Evolutionary conservation across 2,888 invertebrate genomes (phyloP).

Genomic region (Cacoxenus indagator): DNA sequence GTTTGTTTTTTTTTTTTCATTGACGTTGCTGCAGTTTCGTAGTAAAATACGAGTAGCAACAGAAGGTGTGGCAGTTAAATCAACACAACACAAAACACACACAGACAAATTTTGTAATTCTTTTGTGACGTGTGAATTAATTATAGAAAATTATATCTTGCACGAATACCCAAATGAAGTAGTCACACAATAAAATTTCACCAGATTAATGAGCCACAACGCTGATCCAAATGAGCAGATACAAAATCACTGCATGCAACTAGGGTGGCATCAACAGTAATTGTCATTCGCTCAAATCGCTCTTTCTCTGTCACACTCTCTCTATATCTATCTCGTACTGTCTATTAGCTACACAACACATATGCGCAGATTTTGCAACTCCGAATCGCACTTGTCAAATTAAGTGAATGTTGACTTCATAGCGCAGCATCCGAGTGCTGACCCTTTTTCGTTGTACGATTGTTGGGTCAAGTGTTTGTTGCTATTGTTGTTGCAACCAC

Average conservation of each 20-base stretch:
- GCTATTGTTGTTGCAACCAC: conserved; percentile 37
- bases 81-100: conserved; percentile 1
- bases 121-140: conserved; percentile 16
- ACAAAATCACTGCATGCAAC: background rate
- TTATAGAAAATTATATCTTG: conserved; percentile 6
- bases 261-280: background rate
- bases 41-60: conserved; percentile 1
- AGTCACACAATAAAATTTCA: background rate
- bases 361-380: conserved; percentile 7
- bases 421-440: background rate
- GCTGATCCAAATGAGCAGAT: background rate
- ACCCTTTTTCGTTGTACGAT: conserved; percentile 9
- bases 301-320: background rate
- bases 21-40: conserved; percentile 15
- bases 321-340: background rate
- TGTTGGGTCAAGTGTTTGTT: conserved; percentile 7
- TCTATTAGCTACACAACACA: conserved; percentile 6
- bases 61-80: conserved; percentile 16
- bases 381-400: conserved; percentile 2
- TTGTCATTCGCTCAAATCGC: background rate
- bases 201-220: conserved; percentile 10
- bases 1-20: background rate
- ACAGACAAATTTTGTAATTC: background rate
- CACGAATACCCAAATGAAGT: background rate
- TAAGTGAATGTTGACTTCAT: background rate